These are phyloP conservation scores for Platygyra sinensis DNA, from an alignment of 64 coral and sea anemone species.

Conservation along the genomic window DNA sequence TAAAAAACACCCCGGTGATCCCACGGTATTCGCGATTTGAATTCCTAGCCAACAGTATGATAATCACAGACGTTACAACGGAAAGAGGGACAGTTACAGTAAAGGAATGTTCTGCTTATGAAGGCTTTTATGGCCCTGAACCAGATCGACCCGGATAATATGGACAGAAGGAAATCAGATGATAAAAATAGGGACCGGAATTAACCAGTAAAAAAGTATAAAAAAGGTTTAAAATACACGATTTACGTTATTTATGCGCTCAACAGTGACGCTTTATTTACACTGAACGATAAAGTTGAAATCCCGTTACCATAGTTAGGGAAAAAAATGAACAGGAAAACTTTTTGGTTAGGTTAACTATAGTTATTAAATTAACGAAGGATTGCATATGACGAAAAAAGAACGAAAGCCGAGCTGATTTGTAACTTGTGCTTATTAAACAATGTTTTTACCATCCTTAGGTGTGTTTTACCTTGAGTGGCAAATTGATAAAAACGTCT, in stretches of 20 bases:
- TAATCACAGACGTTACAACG: conserved; percentile 96
- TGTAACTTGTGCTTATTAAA: conserved; percentile 8
- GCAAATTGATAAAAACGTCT: no score
- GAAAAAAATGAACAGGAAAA: not conserved
- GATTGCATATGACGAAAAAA: not conserved
- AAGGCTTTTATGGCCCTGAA: conserved; percentile 92
- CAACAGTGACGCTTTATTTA: conserved; percentile 11
- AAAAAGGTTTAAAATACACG: no score
- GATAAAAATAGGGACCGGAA: not conserved
- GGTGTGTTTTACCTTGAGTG: not conserved
- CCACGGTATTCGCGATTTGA: conserved; percentile 86
- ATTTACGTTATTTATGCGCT: conserved; percentile 47
- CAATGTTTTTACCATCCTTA: not conserved
- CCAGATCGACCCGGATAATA: conserved; percentile 57
- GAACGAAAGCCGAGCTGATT: not conserved
- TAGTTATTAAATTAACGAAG: not conserved
- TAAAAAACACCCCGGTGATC: conserved; percentile 54
- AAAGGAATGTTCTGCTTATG: conserved; percentile 94
- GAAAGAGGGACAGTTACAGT: conserved; percentile 94
- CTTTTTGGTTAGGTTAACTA: not conserved
- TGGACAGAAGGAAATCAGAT: not conserved
- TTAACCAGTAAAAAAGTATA: no score
- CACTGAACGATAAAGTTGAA: conserved; percentile 10
- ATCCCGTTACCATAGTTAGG: not conserved
- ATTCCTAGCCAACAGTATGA: conserved; percentile 93